Percentiles rank a stretch among this genome's conserved stretches.
These are phyloP conservation scores for Euplagia quadripunctaria DNA, from an alignment of 2,888 invertebrate genomes.

Conservation along the genomic window DNA sequence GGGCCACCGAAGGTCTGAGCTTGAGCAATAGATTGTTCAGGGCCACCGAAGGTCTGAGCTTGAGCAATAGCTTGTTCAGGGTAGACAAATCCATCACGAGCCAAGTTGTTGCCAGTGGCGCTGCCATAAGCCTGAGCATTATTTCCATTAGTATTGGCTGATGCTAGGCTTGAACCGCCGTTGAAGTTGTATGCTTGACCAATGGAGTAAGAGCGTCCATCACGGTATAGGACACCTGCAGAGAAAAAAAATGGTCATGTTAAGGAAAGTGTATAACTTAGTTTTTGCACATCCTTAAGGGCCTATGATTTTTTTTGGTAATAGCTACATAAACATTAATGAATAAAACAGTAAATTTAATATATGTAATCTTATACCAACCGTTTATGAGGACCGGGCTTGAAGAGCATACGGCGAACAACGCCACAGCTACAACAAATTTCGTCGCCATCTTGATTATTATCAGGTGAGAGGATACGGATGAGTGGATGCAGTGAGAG, in stretches of 20 bases:
- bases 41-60: slow-evolving; percentile 45
- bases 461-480: slow-evolving; percentile 64
- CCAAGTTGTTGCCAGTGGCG: slow-evolving; percentile 44
- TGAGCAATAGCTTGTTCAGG: slow-evolving; percentile 65
- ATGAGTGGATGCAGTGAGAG: slow-evolving; percentile 83
- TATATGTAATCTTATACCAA: slow-evolving; percentile 55
- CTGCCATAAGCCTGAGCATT: slow-evolving; percentile 52
- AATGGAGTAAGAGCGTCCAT: slow-evolving; percentile 71
- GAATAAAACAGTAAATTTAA: background rate
- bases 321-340: background rate
- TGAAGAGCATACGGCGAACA: slow-evolving; percentile 72
- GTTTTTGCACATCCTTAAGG: background rate
- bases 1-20: slow-evolving; percentile 37
- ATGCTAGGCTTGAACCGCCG: slow-evolving; percentile 63
- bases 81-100: slow-evolving; percentile 62
- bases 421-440: slow-evolving; percentile 72
- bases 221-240: slow-evolving; percentile 71
- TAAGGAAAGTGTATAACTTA: background rate
- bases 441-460: slow-evolving; percentile 75
- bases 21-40: slow-evolving; percentile 54
- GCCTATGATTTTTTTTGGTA: background rate
- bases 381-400: slow-evolving; percentile 76
- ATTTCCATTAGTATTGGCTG: slow-evolving; percentile 64
- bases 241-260: slow-evolving; percentile 20
- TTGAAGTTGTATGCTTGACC: slow-evolving; percentile 69